Evolutionary conservation across 2,888 invertebrate species (phyloP).

Genomic region (Diadegma fenestrale): DNA sequence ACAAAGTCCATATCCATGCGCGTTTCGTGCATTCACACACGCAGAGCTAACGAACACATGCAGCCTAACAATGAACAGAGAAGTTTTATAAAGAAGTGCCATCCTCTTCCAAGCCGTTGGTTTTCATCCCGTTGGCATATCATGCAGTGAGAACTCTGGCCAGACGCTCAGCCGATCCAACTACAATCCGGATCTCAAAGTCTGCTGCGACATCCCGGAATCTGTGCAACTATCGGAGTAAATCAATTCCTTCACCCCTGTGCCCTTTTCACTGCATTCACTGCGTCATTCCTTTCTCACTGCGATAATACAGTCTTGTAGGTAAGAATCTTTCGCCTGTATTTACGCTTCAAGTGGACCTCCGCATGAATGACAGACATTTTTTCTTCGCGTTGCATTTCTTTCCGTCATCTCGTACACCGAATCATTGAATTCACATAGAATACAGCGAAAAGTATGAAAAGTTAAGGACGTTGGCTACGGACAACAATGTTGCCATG

Average conservation of each 20-base stretch:
- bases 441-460: not conserved
- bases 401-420: not conserved
- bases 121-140: conserved; percentile 18
- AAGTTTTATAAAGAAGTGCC: conserved; percentile 62
- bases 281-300: conserved; percentile 10
- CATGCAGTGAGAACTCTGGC: conserved; percentile 7
- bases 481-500: too few relatives aligned
- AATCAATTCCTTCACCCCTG: conserved; percentile 75
- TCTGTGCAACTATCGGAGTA: conserved; percentile 72
- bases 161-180: conserved; percentile 15
- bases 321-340: not conserved
- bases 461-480: not conserved
- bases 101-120: conserved; percentile 70
- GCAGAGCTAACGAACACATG: not conserved
- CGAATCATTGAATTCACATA: not conserved
- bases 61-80: not conserved
- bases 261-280: not conserved
- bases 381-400: not conserved
- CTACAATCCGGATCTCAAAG: conserved; percentile 11
- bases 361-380: not conserved
- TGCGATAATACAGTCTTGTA: not conserved
- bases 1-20: not conserved
- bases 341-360: not conserved
- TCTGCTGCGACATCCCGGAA: conserved; percentile 61
- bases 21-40: not conserved